Base-by-base conservation (phyloP, 2,888 invertebrate genomes). In the Stomorhina lunata region DNA sequence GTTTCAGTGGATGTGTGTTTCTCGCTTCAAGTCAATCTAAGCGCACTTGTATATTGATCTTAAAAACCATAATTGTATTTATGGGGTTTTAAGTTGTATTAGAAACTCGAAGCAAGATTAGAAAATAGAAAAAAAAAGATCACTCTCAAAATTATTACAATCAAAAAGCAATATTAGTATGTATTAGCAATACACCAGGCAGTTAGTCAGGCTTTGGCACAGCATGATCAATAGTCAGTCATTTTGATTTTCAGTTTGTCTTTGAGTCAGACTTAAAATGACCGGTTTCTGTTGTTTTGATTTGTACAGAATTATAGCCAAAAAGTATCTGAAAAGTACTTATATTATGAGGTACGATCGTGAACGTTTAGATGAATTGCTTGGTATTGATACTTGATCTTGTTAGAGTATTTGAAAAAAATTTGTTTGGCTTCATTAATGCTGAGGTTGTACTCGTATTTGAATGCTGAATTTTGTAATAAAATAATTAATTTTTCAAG, bases 381-480 rank as follows among this genome's bases (percentile, higher is more conserved):
- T 66, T 68, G 72, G 72, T 79, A 79, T 79, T 82, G 82, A 82
- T 79, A 79, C 79, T 79, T 82, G 82, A 82, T 82, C 82, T 82
- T 82, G 82, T 82, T 79, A 25, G 25, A 78, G 68, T 63, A 59
- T 50, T 66, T 15, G 1, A 55, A 63, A 53, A 6, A 29, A 10
- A 29, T 27, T 40, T 50, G 32, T 68, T 68, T 76, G 53, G 48
- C 29, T 50, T 53, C n/a, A 17, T 71, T 55, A n/a, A n/a, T 80
- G 22, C 61, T 80, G 69, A 63, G 43, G 68, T 71, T 71, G 55
- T 27, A 27, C 45, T 17, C 17, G 4, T 37, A 32, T 65, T 65
- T 65, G 63, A 73, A 75, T 68, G 61, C 29, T 53, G 45, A 80
- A 68, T 80, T 22, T 66, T 66, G 50, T 73, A 68, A 73, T 68